phyloP scores from a whole-genome alignment of 2,113 vertebrate species.

The Melanotaenia duboulayi region DNA sequence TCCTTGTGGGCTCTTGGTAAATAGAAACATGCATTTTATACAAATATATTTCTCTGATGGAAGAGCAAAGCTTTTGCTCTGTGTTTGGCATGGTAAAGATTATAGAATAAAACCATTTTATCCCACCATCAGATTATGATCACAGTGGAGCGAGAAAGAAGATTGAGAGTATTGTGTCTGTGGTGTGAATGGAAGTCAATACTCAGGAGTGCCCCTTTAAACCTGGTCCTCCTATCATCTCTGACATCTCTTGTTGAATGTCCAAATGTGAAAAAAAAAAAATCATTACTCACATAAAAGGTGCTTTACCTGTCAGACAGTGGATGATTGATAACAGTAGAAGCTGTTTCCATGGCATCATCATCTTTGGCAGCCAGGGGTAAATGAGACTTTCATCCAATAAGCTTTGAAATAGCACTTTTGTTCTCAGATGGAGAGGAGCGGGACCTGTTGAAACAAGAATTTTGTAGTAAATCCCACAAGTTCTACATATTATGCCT shows the following conservation, averaged over 20 bases:
- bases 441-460: conserved; percentile 85
- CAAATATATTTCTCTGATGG: background rate
- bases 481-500: conserved; percentile 1
- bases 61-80: conserved; percentile 4
- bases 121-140: conserved; percentile 21
- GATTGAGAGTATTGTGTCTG: conserved; percentile 45
- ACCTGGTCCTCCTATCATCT: conserved; percentile 48
- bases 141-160: conserved; percentile 25
- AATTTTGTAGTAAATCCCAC: conserved; percentile 41
- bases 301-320: conserved; percentile 90
- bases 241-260: conserved; percentile 69
- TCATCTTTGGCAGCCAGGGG: conserved; percentile 88
- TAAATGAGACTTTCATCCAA: conserved; percentile 82
- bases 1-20: background rate
- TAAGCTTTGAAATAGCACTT: conserved; percentile 76
- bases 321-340: conserved; percentile 89
- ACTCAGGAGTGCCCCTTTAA: conserved; percentile 61
- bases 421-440: conserved; percentile 73
- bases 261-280: conserved; percentile 61
- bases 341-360: conserved; percentile 92
- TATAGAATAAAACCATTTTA: conserved; percentile 11
- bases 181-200: conserved; percentile 68
- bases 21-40: conserved; percentile 6
- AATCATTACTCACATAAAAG: conserved; percentile 69
- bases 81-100: conserved; percentile 11